phyloP scores from a whole-genome alignment of 2,113 vertebrate species.

The Phycodurus eques region DNA sequence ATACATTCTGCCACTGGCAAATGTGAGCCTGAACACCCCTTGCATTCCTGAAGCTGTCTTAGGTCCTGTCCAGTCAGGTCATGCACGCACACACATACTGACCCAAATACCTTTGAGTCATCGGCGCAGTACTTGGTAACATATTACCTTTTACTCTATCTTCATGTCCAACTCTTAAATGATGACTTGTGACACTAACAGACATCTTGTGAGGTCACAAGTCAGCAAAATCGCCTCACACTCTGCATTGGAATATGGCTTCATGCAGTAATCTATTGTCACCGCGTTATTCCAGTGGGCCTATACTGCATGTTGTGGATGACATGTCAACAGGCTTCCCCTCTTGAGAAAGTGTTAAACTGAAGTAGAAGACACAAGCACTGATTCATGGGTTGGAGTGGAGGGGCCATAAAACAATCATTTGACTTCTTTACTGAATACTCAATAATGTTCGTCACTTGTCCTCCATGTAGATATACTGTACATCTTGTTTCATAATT shows the following conservation, averaged over 20 bases:
- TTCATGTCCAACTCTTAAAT: neutral
- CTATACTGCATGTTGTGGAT: too few relatives aligned
- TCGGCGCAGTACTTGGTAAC: constrained; percentile 28
- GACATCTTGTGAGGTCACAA: neutral
- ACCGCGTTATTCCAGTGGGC: too few relatives aligned
- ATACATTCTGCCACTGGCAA: constrained; percentile 53
- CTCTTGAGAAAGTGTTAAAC: neutral
- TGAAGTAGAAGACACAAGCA: too few relatives aligned
- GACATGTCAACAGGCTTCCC: too few relatives aligned
- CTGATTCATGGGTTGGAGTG: neutral
- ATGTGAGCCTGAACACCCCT: constrained; percentile 46
- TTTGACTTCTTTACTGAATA: neutral
- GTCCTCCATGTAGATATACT: neutral
- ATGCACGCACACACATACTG: constrained; percentile 1
- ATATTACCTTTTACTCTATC: constrained; percentile 22
- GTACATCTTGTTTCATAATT: neutral
- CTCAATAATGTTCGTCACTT: neutral
- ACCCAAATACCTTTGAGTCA: constrained; percentile 39
- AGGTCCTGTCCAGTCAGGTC: constrained; percentile 53
- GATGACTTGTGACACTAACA: neutral
- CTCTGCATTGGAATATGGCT: neutral
- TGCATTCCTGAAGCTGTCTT: constrained; percentile 43
- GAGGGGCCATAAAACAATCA: neutral
- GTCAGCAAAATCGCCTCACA: neutral
- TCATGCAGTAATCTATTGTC: neutral